Percentiles rank a stretch among this genome's conserved stretches.
Evolutionary conservation across 2,888 invertebrate genomes (phyloP).

Genomic region (Galeruca laticollis): DNA sequence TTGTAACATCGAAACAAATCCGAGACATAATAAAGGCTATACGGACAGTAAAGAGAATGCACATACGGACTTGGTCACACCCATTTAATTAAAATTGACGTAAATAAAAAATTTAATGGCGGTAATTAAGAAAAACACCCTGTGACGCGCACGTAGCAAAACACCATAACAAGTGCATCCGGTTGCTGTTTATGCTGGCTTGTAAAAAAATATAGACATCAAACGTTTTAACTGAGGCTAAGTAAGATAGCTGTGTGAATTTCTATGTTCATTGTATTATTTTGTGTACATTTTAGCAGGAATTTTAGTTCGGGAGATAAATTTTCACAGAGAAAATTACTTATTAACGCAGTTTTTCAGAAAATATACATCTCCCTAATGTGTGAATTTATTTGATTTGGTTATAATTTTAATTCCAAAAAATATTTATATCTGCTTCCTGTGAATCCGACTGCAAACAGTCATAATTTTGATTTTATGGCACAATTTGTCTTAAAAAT

Average conservation of each 20-base stretch:
- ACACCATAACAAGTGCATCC: conserved; percentile 44
- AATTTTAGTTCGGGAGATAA: conserved; percentile 14
- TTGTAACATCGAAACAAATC: too few relatives aligned
- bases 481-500: neutral
- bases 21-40: too few relatives aligned
- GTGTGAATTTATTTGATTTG: too few relatives aligned
- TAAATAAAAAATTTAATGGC: conserved; percentile 39
- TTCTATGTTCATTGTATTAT: conserved; percentile 18
- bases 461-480: conserved; percentile 12
- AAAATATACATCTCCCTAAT: too few relatives aligned
- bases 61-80: conserved; percentile 26
- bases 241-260: conserved; percentile 3
- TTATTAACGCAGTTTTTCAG: too few relatives aligned
- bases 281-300: conserved; percentile 3
- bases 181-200: conserved; percentile 25
- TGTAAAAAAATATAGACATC: conserved; percentile 30
- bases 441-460: conserved; percentile 5
- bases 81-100: conserved; percentile 35
- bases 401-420: too few relatives aligned
- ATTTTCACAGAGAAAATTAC: neutral
- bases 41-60: too few relatives aligned
- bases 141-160: conserved; percentile 39
- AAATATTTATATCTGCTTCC: neutral
- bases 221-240: conserved; percentile 20
- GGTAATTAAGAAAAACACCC: conserved; percentile 44